Base-by-base conservation (phyloP, 1,140 invertebrate species). In the Papilio polyxenes region DNA sequence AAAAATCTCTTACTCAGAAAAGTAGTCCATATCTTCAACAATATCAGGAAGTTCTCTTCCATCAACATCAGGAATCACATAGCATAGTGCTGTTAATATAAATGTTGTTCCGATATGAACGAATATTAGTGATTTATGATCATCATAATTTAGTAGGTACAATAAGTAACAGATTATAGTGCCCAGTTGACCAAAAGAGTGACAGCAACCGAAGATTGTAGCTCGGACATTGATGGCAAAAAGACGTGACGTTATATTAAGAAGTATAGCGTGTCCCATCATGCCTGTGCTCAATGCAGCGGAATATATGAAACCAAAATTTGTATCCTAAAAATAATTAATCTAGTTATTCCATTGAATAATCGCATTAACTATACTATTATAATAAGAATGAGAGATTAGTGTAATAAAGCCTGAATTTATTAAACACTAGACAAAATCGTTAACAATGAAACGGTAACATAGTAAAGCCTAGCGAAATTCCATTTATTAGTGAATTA, bases 11-110 rank as follows among this genome's bases (percentile, higher is more conserved):
- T 88, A 93, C 92, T 92, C 91, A 20, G 88, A 90, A 84, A 90
- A 94, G 78, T 93, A 92, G 83, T 94, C 92, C 92, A 93, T 94
- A 82, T 94, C 92, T 72, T 89, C 88, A 49, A 93, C 77, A 40
- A 92, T 83, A 83, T 94, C 92, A 0, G 92, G 92, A 51, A 94
- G 77, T 82, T 94, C 92, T 81, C 92, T 87, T 23, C 87, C 86
- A 83, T 94, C 92, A 0, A 93, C 89, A 84, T 93, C 87, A 2
- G 90, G 89, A 4, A 92, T 80, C 5, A 89, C 48, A 44, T 87
- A 84, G 31, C 88, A 89, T 37, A 92, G 51, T 23, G 84, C 76
- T 40, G 83, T 75, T 11, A 93, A 31, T 13, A 82, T 48, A 7
- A 91, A 76, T 13, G 86, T 87, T 8, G 89, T 59, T 44, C 74